phyloP scores from a whole-genome alignment of 1,140 invertebrate genomes.

The Lucilia sericata region DNA sequence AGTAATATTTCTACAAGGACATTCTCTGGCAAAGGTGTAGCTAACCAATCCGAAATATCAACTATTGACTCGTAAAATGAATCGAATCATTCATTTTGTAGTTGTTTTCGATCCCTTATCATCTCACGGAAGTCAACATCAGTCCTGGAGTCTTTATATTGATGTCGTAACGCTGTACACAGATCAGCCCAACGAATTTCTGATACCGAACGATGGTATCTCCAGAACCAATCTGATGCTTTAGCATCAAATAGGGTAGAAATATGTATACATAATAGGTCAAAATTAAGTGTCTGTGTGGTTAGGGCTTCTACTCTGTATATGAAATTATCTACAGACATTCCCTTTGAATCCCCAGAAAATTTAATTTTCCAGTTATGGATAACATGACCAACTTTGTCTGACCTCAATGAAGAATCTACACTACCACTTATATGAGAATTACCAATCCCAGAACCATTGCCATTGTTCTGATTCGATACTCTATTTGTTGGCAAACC shows the following conservation, averaged over 20 bases:
- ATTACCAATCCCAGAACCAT: background rate
- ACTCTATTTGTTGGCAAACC: background rate
- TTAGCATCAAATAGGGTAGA: slow-evolving; percentile 12
- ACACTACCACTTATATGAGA: background rate
- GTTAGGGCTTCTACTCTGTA: slow-evolving; percentile 29
- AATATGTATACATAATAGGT: background rate
- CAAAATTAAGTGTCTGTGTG: slow-evolving; percentile 4
- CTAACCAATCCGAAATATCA: background rate
- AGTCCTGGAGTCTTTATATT: slow-evolving; percentile 19
- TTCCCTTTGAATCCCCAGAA: background rate
- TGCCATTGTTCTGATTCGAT: background rate
- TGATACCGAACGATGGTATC: slow-evolving; percentile 18
- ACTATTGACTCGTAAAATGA: slow-evolving; percentile 10
- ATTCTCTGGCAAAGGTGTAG: background rate
- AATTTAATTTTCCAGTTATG: slow-evolving; percentile 41
- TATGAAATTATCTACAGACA: slow-evolving; percentile 34
- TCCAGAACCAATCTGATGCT: slow-evolving; percentile 5
- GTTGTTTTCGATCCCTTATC: slow-evolving; percentile 33
- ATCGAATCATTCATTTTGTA: background rate
- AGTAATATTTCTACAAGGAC: slow-evolving; percentile 21
- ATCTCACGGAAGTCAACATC: slow-evolving; percentile 28
- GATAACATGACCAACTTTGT: slow-evolving; percentile 19
- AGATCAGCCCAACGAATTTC: slow-evolving; percentile 16
- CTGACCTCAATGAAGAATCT: background rate
- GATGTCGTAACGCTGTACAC: background rate